Conservation (phyloP, 2,888 invertebrate species). For the Chironomus riparius region DNA sequence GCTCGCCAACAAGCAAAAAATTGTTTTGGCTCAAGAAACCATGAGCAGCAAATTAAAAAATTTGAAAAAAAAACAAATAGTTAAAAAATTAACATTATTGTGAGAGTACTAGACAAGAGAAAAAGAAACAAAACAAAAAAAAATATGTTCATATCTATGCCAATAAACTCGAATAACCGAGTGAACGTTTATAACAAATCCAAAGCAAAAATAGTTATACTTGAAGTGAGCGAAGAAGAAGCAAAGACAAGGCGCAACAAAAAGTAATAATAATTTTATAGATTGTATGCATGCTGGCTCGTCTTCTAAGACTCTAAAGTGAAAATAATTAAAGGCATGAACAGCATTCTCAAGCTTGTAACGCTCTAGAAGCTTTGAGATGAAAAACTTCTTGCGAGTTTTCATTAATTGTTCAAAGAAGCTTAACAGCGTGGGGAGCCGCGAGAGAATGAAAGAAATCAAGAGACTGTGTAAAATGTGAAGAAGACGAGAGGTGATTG, state of each 20-base stretch:
- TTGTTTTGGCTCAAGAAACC: too few species aligned
- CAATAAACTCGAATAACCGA: slow-evolving; percentile 22
- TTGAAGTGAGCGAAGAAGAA: background rate
- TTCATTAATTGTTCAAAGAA: background rate
- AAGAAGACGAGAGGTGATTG: background rate
- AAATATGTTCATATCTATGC: slow-evolving; percentile 7
- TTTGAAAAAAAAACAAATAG: too few species aligned
- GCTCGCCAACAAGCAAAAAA: too few species aligned
- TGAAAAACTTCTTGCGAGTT: background rate
- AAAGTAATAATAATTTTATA: background rate
- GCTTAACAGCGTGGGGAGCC: background rate
- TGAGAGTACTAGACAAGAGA: background rate
- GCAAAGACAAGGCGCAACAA: background rate
- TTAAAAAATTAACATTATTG: too few species aligned
- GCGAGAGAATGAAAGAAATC: too few species aligned
- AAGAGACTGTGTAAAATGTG: too few species aligned
- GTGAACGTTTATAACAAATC: background rate
- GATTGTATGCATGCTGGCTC: background rate
- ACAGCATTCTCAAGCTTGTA: background rate
- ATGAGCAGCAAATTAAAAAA: too few species aligned
- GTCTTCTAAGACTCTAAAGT: background rate
- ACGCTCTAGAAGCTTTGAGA: slow-evolving; percentile 2
- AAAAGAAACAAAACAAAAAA: background rate
- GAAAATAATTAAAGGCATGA: background rate
- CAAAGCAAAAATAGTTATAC: background rate